These are phyloP conservation scores for Agrypnus murinus DNA, from an alignment of 2,888 invertebrate genomes.

Conservation along the genomic window DNA sequence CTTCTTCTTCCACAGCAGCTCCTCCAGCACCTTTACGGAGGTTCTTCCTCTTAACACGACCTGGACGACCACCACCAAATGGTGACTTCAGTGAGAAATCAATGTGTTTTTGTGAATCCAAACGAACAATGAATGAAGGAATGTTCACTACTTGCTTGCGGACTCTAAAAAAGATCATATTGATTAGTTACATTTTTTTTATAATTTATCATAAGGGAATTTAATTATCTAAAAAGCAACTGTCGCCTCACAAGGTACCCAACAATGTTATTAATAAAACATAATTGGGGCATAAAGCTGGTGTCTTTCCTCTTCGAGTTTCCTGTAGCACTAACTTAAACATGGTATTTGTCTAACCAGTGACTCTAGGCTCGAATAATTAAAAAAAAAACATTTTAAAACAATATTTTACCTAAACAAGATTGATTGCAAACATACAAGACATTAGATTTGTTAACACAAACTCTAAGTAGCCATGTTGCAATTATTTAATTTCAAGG, in stretches of 20 bases:
- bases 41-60: conserved; percentile 99
- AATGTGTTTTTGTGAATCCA: conserved; percentile 98
- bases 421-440: too few relatives aligned
- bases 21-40: conserved; percentile 91
- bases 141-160: conserved; percentile 99
- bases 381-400: too few relatives aligned
- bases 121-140: conserved; percentile 96
- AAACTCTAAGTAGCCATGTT: conserved; percentile 35
- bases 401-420: too few relatives aligned
- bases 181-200: too few relatives aligned
- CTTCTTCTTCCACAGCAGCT: conserved; percentile 89
- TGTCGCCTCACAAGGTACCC: conserved; percentile 70
- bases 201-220: too few relatives aligned
- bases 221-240: conserved; percentile 37
- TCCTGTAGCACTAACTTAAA: conserved; percentile 67
- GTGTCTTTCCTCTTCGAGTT: conserved; percentile 68
- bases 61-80: conserved; percentile 98
- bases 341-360: conserved; percentile 60
- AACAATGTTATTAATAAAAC: conserved; percentile 57
- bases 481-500: conserved; percentile 60
- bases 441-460: conserved; percentile 46
- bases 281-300: conserved; percentile 65
- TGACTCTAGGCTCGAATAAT: conserved; percentile 68
- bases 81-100: conserved; percentile 99
- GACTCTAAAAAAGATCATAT: conserved; percentile 79